Conservation (phyloP, 2,113 vertebrate species). For the Psilopsiagon aurifrons region DNA sequence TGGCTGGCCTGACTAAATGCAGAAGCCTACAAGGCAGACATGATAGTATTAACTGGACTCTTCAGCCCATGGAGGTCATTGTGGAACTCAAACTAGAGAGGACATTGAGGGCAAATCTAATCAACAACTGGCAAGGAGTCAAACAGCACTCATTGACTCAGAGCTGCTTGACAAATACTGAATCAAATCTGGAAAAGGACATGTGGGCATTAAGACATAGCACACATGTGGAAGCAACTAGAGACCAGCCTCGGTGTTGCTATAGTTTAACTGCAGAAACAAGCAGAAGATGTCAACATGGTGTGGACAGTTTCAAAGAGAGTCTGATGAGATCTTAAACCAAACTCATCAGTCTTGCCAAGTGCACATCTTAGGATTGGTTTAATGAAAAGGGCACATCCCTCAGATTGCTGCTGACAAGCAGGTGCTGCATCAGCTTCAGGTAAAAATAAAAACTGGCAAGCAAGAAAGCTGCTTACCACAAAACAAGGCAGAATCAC, state of each 20-base stretch:
- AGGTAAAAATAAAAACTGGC: background rate
- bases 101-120: background rate
- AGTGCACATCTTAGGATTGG: background rate
- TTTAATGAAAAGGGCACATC: background rate
- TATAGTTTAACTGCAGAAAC: background rate
- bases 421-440: background rate
- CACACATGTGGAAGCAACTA: background rate
- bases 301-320: background rate
- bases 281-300: background rate
- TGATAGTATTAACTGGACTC: background rate
- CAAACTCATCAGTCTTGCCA: rapidly evolving
- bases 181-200: background rate
- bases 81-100: background rate
- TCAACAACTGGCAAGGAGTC: rapidly evolving
- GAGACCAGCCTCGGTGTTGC: background rate
- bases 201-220: background rate
- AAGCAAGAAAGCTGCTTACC: background rate
- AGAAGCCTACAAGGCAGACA: background rate
- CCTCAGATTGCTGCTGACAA: background rate
- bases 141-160: background rate
- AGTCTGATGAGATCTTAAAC: background rate
- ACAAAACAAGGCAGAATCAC: background rate
- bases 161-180: background rate
- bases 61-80: background rate
- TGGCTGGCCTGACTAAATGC: background rate